Percentiles rank a stretch among this genome's conserved stretches.
Conservation (phyloP, 2,888 invertebrate genomes). For the Ceriagrion tenellum region DNA sequence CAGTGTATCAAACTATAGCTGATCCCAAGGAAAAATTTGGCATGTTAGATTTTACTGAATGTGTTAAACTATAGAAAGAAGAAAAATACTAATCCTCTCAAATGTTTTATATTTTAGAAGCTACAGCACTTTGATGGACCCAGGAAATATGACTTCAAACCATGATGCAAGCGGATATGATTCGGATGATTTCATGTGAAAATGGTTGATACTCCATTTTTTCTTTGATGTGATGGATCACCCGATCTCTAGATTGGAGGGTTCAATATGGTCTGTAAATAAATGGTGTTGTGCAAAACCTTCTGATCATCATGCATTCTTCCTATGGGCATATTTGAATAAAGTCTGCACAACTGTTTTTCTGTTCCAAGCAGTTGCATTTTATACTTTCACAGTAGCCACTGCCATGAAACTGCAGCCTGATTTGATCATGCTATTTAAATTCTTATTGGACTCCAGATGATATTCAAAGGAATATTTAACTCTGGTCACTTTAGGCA, state of each 20-base stretch:
- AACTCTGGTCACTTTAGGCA: background rate
- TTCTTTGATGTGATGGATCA: background rate
- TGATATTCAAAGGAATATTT: background rate
- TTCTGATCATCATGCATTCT: background rate
- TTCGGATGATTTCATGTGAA: constrained; percentile 97
- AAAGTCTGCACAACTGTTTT: background rate
- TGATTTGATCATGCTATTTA: background rate
- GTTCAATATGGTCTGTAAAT: background rate
- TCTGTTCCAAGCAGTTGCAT: background rate
- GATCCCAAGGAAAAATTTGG: too few species aligned
- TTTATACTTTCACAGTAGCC: background rate
- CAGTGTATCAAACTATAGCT: too few species aligned
- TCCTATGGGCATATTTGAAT: background rate
- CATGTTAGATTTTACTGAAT: too few species aligned
- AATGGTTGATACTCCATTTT: background rate
- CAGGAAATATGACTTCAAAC: constrained; percentile 91
- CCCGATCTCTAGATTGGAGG: background rate
- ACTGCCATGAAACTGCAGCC: background rate
- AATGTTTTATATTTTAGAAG: constrained; percentile 79
- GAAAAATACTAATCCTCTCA: background rate
- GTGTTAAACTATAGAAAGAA: background rate
- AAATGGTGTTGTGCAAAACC: background rate
- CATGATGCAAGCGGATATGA: constrained; percentile 90
- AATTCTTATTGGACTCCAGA: background rate
- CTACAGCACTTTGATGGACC: constrained; percentile 89